These are phyloP conservation scores for Horisme vitalbata DNA, from an alignment of 2,888 invertebrate genomes.

Conservation along the genomic window DNA sequence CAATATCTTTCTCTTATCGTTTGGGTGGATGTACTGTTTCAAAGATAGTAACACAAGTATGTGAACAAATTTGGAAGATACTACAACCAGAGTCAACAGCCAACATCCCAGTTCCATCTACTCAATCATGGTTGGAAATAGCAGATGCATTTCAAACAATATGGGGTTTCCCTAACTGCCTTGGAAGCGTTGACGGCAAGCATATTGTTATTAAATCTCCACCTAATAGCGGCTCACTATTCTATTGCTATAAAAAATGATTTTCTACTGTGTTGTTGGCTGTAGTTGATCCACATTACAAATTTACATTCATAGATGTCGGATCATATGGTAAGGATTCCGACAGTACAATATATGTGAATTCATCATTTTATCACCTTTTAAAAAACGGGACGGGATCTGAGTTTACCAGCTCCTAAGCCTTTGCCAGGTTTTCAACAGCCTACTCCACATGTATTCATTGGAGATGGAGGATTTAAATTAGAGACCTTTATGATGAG, in stretches of 20 bases:
- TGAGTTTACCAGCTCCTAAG: neutral
- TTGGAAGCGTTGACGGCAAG: conserved; percentile 14
- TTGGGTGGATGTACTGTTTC: conserved; percentile 1
- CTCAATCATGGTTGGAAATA: conserved; percentile 1
- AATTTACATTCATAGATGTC: conserved; percentile 1
- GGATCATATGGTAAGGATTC: conserved; percentile 6
- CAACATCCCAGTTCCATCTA: conserved; percentile 1
- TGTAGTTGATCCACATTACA: conserved; percentile 2
- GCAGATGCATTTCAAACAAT: conserved; percentile 1
- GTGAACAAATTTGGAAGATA: conserved; percentile 1
- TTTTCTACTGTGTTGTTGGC: conserved; percentile 9
- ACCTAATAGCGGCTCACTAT: conserved; percentile 8
- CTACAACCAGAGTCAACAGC: neutral
- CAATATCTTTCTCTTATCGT: conserved; percentile 5
- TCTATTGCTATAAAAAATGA: conserved; percentile 2
- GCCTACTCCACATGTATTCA: conserved; percentile 1
- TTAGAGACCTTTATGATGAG: conserved; percentile 14
- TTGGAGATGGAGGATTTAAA: conserved; percentile 8
- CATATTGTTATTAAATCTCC: conserved; percentile 12
- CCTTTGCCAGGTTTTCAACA: neutral
- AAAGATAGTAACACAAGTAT: conserved; percentile 4
- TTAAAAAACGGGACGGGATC: neutral
- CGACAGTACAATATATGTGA: conserved; percentile 17
- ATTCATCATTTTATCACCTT: neutral
- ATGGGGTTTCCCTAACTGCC: conserved; percentile 4